Base-by-base conservation (phyloP, 1,140 invertebrate genomes). In the Scaptomyza pallida region DNA sequence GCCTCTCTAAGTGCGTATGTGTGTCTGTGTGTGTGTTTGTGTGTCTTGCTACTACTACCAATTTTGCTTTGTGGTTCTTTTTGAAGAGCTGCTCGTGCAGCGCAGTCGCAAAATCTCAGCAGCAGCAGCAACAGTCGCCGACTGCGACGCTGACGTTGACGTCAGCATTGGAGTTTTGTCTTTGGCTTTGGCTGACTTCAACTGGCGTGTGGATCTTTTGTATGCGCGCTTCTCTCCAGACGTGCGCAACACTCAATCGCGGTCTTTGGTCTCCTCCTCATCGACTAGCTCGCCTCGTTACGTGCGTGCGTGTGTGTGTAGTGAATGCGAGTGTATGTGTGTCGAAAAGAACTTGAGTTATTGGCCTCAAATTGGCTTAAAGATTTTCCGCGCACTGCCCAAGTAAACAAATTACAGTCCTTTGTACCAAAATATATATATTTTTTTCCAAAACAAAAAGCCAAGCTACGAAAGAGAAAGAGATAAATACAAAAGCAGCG, bases 181-280 rank as follows among this genome's bases (percentile, higher is more conserved):
- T 85, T 65, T 78, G 63, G 62, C 77, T 65, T 64, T 69, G 71
- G 54, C 72, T 75, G 72, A 59, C 67, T 75, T 79, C 72, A 43
- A 60, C 74, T 61, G 75, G 75, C 69, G 62, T 79, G 76, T 83
- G 79, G 80, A 83, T 83, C 80, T 83, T 79, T 83, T 85, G 75
- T 85, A 74, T 67, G 79, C 77, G 72, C 79, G 51, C 71, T 74
- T 72, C 77, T 88, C 74, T 65, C 62, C 82, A 86, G 81, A 88
- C 82, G 81, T 81, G 78, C 70, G 81, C 81, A 86, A 81, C 26
- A 30, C 81, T 86, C 75, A 71, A 82, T n/a, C 81, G 82, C 81
- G 81, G 78, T 85, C 82, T 86, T 72, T 69, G 72, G 74, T 30
- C 80, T 68, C 52, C 55, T 61, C 57, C 55, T 61, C 57, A 59